These are phyloP conservation scores for Lepus timidus DNA, from an alignment of 2,113 vertebrate species.

Conservation along the genomic window DNA sequence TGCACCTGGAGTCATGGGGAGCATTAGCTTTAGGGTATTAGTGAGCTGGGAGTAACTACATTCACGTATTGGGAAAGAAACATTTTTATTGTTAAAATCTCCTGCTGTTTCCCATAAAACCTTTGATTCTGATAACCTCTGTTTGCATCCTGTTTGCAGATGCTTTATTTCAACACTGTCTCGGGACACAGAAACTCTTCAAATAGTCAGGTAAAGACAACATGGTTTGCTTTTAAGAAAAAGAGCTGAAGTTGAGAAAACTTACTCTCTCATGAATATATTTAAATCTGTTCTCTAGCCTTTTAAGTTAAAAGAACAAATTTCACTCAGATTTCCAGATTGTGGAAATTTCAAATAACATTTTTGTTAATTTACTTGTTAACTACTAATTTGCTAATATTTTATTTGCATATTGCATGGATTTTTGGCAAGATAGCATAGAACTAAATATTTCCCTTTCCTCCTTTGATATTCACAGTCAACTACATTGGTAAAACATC, in stretches of 20 bases:
- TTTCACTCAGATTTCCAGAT: not conserved
- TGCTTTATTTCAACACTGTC: not conserved
- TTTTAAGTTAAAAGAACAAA: not conserved
- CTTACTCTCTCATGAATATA: not conserved
- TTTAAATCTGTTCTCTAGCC: not conserved
- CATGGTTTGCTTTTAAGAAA: not conserved
- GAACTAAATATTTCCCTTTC: not conserved
- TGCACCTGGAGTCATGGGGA: no score
- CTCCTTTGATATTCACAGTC: not conserved
- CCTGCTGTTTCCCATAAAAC: not conserved
- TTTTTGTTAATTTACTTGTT: not conserved
- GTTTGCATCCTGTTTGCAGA: not conserved
- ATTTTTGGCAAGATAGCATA: not conserved
- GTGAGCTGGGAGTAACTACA: not conserved
- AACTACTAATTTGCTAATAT: not conserved
- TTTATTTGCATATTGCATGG: not conserved
- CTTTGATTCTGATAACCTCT: not conserved
- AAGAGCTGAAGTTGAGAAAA: not conserved
- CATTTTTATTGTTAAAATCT: not conserved
- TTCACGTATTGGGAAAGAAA: not conserved
- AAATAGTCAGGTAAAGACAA: slow-evolving; percentile 64
- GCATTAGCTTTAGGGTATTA: no score
- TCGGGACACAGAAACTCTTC: slow-evolving; percentile 24
- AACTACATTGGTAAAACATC: slow-evolving; percentile 14
- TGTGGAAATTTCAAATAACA: not conserved